These are phyloP conservation scores for Patella depressa DNA, from an alignment of 2,888 invertebrate genomes.

Conservation along the genomic window DNA sequence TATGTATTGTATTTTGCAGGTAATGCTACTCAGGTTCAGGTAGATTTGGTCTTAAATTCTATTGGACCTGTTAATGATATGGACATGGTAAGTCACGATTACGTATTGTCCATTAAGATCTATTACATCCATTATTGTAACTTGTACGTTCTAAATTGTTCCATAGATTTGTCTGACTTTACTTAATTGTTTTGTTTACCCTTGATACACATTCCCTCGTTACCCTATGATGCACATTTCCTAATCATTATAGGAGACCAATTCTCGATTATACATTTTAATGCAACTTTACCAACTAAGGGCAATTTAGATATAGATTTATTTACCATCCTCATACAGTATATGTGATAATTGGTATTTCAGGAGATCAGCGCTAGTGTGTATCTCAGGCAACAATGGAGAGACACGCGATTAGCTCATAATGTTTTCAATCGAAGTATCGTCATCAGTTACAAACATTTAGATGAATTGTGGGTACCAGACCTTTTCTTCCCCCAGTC, in stretches of 20 bases:
- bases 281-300: too few relatives aligned
- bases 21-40: slow-evolving; percentile 19
- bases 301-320: too few relatives aligned
- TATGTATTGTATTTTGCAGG: slow-evolving; percentile 14
- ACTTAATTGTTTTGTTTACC: neutral
- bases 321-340: too few relatives aligned
- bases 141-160: too few relatives aligned
- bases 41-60: slow-evolving; percentile 31
- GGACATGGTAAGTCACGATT: slow-evolving; percentile 24
- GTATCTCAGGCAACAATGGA: slow-evolving; percentile 31
- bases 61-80: slow-evolving; percentile 32
- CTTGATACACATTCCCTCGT: neutral
- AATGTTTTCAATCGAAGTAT: slow-evolving; percentile 41
- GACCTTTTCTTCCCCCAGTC: slow-evolving; percentile 21
- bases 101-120: too few relatives aligned
- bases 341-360: neutral
- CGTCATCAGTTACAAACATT: slow-evolving; percentile 14
- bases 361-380: slow-evolving; percentile 32
- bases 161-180: neutral
- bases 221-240: too few relatives aligned
- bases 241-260: too few relatives aligned
- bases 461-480: slow-evolving; percentile 21
- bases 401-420: slow-evolving; percentile 23
- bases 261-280: too few relatives aligned
- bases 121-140: too few relatives aligned